Evolutionary conservation across 1,140 invertebrate genomes (phyloP).

Genomic region (Drosophila melanica): DNA sequence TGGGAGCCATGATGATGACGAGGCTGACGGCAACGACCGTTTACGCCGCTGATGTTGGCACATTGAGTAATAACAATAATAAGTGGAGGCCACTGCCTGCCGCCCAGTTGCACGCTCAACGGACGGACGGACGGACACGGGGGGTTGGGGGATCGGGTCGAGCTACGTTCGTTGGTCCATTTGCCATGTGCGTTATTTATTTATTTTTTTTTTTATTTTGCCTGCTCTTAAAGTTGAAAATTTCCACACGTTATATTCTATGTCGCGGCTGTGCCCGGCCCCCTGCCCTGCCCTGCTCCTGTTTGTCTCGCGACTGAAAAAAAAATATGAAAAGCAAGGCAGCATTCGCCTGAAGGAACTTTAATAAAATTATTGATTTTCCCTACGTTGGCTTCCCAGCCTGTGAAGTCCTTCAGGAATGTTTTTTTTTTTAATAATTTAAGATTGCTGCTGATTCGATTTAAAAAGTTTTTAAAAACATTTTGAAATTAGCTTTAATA

Average conservation of each 20-base stretch:
- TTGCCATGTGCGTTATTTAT: constrained; percentile 10
- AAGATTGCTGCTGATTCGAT: background rate
- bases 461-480: background rate
- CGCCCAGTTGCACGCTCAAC: background rate
- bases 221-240: constrained; percentile 51
- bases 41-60: constrained; percentile 72
- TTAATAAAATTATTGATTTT: constrained; percentile 82
- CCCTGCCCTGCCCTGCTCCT: background rate
- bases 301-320: constrained; percentile 20
- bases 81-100: constrained; percentile 30
- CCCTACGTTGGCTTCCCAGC: constrained; percentile 28
- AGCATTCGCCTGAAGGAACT: constrained; percentile 42
- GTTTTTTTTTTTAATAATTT: background rate
- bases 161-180: background rate
- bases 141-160: background rate
- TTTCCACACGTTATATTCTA: constrained; percentile 56
- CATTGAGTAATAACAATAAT: constrained; percentile 77
- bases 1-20: constrained; percentile 37
- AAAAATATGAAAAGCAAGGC: constrained; percentile 23
- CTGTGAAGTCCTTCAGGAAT: constrained; percentile 25
- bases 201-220: background rate
- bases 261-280: constrained; percentile 12
- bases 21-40: constrained; percentile 71
- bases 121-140: too few species aligned
- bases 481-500: too few species aligned